Evolutionary conservation across 2,888 invertebrate genomes (phyloP).

Genomic region (Anoncus sp.): DNA sequence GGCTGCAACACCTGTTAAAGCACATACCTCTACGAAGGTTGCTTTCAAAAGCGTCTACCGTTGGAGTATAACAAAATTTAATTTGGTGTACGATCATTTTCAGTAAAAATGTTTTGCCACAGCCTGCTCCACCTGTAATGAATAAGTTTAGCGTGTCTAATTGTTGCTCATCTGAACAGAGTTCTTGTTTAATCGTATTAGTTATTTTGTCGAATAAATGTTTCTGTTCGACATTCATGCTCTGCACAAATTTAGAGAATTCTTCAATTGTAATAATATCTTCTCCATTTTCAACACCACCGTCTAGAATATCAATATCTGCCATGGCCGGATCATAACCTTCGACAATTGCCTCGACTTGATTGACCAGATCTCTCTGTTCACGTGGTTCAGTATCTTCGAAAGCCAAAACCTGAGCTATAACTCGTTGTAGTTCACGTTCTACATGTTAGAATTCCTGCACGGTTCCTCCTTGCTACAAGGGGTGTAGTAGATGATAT

Average conservation of each 20-base stretch:
- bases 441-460: conserved; percentile 9
- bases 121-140: conserved; percentile 70
- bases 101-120: conserved; percentile 66
- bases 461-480: background rate
- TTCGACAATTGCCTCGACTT: conserved; percentile 29
- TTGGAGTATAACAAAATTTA: conserved; percentile 61
- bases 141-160: conserved; percentile 66
- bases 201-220: conserved; percentile 44
- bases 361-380: background rate
- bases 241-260: conserved; percentile 33
- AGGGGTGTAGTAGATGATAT: background rate
- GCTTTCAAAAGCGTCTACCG: conserved; percentile 41
- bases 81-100: conserved; percentile 73
- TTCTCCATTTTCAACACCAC: conserved; percentile 16
- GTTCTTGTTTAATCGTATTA: conserved; percentile 39
- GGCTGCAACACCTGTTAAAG: conserved; percentile 76
- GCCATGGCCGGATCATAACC: conserved; percentile 12
- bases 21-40: conserved; percentile 64
- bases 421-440: conserved; percentile 31
- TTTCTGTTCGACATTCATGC: conserved; percentile 59
- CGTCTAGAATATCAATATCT: conserved; percentile 35
- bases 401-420: conserved; percentile 25
- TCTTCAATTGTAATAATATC: conserved; percentile 55
- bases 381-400: background rate
- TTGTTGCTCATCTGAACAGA: conserved; percentile 13